Base-by-base conservation (phyloP, 2,797 vertebrate genomes). In the Periophthalmus magnuspinnatus region DNA sequence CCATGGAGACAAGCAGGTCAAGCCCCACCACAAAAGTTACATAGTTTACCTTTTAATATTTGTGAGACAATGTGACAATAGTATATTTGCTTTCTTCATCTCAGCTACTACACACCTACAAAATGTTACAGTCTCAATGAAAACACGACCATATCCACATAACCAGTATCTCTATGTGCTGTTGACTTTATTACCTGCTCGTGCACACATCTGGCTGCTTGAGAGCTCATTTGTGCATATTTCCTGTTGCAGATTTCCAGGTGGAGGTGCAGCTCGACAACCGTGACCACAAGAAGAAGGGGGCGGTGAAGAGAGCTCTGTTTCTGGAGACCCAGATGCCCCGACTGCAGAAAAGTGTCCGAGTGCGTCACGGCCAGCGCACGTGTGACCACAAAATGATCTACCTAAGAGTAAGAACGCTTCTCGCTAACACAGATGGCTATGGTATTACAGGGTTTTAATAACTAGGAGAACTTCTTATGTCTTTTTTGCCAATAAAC, bases 261-360 rank as follows among this genome's bases (percentile, higher is more conserved):
- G 94, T 96, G 68, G 95, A 97, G 80, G 89, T 98, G 69, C 94
- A 94, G 88, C 87, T 97, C 9, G 97, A 97, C 71, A 93, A 89
- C 67, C 88, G 93, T 55, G 96, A 96, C 81, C 93, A 94, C 79
- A 95, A 94, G 82, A 94, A 95, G 85, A 96, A 95, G 81, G 94
- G 94, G 3, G 94, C 93, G 0, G 87, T 94, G 47, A 94, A 92
- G 69, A 92, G 96, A 69, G 94, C 95, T 0, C 90, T 97, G 28
- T 97, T 97, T 80, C 66, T 96, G 67, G 89, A 94, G 59, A 92
- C 95, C 73, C 93, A 91, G 71, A 92, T 94, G 88, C 88, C 95
- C 0, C 76, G 81, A 56, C 81, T 95, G 8, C 90, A 88, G 11
- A 89, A 75, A 74, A 92, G 75, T 2, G 72, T 97, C 70, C 85